Evolutionary conservation across 2,797 vertebrate species (phyloP).

Genomic region (Tangara arthus): DNA sequence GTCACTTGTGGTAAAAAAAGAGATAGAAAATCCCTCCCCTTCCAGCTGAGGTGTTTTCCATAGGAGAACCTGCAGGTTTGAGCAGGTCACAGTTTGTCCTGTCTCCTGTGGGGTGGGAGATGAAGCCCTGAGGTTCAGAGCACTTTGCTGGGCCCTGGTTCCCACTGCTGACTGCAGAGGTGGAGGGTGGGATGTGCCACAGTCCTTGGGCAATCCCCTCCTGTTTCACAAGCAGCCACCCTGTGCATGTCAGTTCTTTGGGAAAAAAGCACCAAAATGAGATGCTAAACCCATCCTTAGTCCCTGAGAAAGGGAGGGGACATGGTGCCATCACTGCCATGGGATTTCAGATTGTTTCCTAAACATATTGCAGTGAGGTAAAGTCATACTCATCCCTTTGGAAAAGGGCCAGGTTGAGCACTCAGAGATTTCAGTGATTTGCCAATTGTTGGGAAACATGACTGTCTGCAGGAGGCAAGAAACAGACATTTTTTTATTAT

Average conservation of each 20-base stretch:
- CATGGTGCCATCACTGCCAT: neutral
- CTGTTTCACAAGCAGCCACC: neutral
- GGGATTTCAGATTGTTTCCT: constrained; percentile 2
- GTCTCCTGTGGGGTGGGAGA: fast-evolving
- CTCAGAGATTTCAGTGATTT: neutral
- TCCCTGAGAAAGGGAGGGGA: neutral
- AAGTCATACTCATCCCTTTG: neutral
- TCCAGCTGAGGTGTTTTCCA: neutral
- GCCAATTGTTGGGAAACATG: neutral
- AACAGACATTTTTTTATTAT: neutral
- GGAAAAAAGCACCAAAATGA: neutral
- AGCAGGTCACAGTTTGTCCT: neutral
- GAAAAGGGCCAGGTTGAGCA: neutral
- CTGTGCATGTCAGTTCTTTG: neutral
- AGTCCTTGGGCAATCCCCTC: neutral
- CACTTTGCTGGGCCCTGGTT: neutral
- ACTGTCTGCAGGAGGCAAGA: neutral
- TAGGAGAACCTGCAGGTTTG: neutral
- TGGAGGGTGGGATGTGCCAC: neutral
- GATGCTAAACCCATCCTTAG: neutral
- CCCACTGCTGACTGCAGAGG: neutral
- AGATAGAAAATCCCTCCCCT: neutral
- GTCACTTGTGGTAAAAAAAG: neutral
- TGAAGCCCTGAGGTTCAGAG: neutral
- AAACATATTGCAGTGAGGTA: neutral